phyloP scores from a whole-genome alignment of 64 coral and sea anemone genomes.

The Montipora cactus region DNA sequence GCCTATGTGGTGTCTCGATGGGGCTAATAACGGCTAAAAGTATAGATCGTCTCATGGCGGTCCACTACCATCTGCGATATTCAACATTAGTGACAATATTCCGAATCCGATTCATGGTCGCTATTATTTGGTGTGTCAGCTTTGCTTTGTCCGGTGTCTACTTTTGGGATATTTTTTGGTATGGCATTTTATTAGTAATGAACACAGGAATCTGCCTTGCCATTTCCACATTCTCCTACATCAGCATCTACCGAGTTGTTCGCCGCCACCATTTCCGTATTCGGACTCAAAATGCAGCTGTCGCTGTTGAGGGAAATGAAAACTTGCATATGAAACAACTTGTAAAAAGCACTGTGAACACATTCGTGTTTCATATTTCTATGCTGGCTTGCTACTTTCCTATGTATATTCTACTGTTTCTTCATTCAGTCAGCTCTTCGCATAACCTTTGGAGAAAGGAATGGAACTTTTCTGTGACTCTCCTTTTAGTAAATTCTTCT shows the following conservation, averaged over 20 bases:
- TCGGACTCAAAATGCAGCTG: no score
- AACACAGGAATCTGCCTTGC: slow-evolving; percentile 2
- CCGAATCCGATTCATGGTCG: not conserved
- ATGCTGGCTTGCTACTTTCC: not conserved
- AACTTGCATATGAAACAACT: not conserved
- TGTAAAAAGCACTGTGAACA: slow-evolving; percentile 3
- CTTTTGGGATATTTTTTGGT: slow-evolving; percentile 26
- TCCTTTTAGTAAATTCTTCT: slow-evolving; percentile 60
- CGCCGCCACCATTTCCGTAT: no score
- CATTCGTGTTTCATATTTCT: not conserved
- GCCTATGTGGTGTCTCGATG: not conserved
- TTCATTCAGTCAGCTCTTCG: not conserved
- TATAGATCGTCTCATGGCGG: slow-evolving; percentile 54
- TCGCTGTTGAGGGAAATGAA: no score
- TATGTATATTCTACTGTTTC: slow-evolving; percentile 7
- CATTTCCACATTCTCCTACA: not conserved
- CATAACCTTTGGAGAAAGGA: not conserved
- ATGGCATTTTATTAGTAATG: slow-evolving; percentile 7
- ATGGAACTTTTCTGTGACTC: slow-evolving; percentile 7
- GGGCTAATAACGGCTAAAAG: slow-evolving; percentile 9
- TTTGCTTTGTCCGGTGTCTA: slow-evolving; percentile 21
- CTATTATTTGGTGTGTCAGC: slow-evolving; percentile 47
- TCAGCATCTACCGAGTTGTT: no score
- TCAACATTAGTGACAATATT: slow-evolving; percentile 13
- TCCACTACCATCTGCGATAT: slow-evolving; percentile 63